Conservation (phyloP, 37 sponge, comb jelly and placozoan genomes). For the Aplysina aerophoba region DNA sequence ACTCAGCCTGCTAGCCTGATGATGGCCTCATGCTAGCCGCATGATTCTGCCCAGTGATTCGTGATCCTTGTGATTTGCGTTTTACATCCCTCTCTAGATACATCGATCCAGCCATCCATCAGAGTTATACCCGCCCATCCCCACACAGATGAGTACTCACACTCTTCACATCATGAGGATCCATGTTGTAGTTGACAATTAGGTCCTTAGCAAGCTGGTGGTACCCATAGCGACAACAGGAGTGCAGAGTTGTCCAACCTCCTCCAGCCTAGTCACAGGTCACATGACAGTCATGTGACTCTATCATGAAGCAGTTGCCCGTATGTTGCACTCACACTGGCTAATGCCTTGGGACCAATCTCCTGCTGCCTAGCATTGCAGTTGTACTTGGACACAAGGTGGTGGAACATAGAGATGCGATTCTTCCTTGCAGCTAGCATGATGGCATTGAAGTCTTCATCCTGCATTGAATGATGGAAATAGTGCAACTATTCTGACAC, state of each 20-base stretch:
- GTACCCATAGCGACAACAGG: conserved; percentile 16
- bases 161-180: conserved; percentile 26
- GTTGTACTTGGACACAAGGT: neutral
- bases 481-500: neutral
- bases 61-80: no score
- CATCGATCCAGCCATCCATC: no score
- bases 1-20: no score
- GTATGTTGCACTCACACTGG: no score
- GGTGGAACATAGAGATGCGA: neutral
- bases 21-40: no score
- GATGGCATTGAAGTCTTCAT: conserved; percentile 3
- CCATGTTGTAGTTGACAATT: conserved; percentile 3
- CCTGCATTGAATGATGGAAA: neutral
- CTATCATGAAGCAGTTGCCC: no score
- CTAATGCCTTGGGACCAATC: neutral
- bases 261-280: neutral
- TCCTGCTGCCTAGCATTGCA: neutral
- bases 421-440: neutral
- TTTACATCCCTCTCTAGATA: no score
- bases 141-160: neutral
- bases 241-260: conserved; percentile 7
- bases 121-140: no score
- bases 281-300: neutral
- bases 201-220: conserved; percentile 2
- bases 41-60: no score